Percentiles rank a stretch among this genome's conserved stretches.
Conservation (phyloP, 2,888 invertebrate genomes). For the Euplexia lucipara region DNA sequence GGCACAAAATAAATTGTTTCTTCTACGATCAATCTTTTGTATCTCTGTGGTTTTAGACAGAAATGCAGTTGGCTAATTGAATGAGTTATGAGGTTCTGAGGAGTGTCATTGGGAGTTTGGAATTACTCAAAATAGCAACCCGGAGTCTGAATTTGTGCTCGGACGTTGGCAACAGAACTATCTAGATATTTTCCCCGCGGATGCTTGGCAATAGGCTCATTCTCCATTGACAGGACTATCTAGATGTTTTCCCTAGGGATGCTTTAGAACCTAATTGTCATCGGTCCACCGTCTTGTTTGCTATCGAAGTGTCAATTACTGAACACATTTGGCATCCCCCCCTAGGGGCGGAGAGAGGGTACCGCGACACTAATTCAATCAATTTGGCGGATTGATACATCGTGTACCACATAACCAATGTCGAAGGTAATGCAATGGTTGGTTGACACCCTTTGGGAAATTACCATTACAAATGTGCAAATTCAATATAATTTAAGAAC, state of each 20-base stretch:
- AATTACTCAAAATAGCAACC: too few species aligned
- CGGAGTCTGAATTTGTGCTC: too few species aligned
- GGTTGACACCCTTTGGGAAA: conserved; percentile 58
- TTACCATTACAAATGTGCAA: conserved; percentile 44
- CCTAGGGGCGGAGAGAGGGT: conserved; percentile 40
- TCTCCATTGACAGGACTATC: conserved; percentile 1
- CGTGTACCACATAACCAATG: conserved; percentile 44
- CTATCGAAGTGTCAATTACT: conserved; percentile 59
- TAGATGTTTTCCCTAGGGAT: conserved; percentile 22
- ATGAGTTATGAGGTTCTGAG: neutral
- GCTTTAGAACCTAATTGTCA: conserved; percentile 19
- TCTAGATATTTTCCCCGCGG: too few species aligned
- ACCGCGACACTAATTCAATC: conserved; percentile 62
- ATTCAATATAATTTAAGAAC: conserved; percentile 23
- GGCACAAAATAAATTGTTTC: too few species aligned
- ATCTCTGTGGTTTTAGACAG: too few species aligned
- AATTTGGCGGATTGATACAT: conserved; percentile 60
- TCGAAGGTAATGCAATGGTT: conserved; percentile 47
- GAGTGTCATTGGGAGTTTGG: too few species aligned
- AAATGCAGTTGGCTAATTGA: neutral
- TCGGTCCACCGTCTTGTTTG: conserved; percentile 44
- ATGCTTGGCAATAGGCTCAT: too few species aligned
- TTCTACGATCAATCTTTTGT: too few species aligned
- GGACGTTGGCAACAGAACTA: too few species aligned
- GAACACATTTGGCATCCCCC: conserved; percentile 52